These are phyloP conservation scores for Hedya salicella DNA, from an alignment of 2,888 invertebrate species.

Conservation along the genomic window DNA sequence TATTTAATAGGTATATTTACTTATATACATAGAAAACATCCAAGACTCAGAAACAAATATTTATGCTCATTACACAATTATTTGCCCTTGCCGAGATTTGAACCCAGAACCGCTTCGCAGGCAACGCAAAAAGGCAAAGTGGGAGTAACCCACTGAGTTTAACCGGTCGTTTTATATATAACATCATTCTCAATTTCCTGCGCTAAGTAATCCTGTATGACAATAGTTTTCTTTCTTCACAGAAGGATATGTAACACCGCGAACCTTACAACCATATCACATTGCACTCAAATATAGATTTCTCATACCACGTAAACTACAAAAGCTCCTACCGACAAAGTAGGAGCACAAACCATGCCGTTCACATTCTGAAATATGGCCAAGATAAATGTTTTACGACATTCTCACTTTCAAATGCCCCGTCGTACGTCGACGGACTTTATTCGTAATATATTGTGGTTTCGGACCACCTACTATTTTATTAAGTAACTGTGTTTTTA, in stretches of 20 bases:
- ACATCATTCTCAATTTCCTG: too few species aligned
- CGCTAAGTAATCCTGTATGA: too few species aligned
- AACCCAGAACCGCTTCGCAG: too few species aligned
- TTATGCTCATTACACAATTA: too few species aligned
- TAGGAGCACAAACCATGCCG: constrained; percentile 54
- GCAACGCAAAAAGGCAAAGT: too few species aligned
- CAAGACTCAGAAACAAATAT: too few species aligned
- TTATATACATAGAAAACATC: too few species aligned
- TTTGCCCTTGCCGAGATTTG: too few species aligned
- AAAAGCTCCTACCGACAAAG: constrained; percentile 52
- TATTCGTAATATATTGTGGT: constrained; percentile 54
- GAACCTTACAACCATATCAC: constrained; percentile 8
- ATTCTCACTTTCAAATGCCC: constrained; percentile 44
- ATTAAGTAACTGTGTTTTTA: constrained; percentile 30
- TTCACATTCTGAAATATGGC: constrained; percentile 56
- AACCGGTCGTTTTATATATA: too few species aligned
- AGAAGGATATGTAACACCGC: constrained; percentile 2
- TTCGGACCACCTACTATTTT: constrained; percentile 43
- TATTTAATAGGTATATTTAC: too few species aligned
- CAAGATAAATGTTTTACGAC: constrained; percentile 58
- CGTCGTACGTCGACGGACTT: constrained; percentile 61
- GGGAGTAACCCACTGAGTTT: too few species aligned
- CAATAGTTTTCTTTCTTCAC: neutral
- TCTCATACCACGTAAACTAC: constrained; percentile 39
- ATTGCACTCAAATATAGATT: constrained; percentile 14